phyloP scores from a whole-genome alignment of 2,888 invertebrate species.

The Pogonocherus hispidulus region DNA sequence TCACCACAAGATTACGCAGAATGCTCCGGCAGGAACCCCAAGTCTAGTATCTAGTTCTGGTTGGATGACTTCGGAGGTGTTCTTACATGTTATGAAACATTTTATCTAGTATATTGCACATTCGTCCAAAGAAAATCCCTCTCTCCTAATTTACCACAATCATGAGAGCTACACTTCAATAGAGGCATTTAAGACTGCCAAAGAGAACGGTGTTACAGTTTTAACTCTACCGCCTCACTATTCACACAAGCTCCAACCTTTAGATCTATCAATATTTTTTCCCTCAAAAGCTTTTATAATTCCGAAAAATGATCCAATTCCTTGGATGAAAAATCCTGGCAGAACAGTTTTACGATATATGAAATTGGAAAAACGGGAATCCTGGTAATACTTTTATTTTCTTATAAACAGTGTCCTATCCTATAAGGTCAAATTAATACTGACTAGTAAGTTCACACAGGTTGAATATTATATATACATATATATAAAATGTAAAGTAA shows the following conservation, averaged over 20 bases:
- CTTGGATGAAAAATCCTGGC: no score
- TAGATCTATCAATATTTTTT: background rate
- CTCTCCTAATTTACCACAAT: background rate
- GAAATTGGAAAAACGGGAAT: no score
- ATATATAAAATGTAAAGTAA: no score
- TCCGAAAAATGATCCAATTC: no score
- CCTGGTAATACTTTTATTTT: no score
- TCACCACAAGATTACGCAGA: no score
- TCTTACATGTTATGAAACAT: background rate
- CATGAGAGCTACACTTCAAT: conserved; percentile 1
- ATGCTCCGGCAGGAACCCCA: background rate
- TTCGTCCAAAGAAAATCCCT: conserved; percentile 6
- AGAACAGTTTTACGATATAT: no score
- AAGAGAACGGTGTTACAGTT: background rate
- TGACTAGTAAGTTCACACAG: no score
- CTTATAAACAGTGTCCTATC: no score
- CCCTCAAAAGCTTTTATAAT: background rate
- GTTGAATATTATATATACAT: no score
- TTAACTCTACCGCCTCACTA: background rate
- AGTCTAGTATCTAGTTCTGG: background rate
- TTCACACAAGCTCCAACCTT: background rate
- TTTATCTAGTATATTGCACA: conserved; percentile 1
- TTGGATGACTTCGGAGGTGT: conserved; percentile 3
- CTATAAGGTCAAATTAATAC: no score
- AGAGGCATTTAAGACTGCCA: background rate